Base-by-base conservation (phyloP, 1,140 invertebrate genomes). In the Odontomachus brunneus region DNA sequence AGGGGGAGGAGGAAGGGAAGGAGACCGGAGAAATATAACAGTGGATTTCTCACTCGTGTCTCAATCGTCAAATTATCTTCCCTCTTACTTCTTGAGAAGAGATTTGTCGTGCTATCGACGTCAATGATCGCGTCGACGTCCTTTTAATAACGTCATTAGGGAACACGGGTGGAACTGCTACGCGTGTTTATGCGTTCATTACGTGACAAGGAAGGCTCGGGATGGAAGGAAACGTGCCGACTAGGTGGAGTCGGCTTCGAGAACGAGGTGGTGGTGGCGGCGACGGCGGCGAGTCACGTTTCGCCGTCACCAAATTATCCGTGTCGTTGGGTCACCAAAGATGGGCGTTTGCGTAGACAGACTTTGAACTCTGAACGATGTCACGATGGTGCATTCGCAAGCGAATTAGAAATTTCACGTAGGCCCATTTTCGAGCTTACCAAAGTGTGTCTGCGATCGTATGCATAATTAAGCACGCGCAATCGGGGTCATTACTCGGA, bases 141-240 rank as follows among this genome's bases (percentile, higher is more conserved):
- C 49, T n/a, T 89, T 89, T 82, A 78, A 83, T 7, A 82, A 80
- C 44, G 38, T 89, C 72, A 84, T 87, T 83, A 84, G 74, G 76
- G 53, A 84, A 85, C 85, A 74, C 82, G 81, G 71, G 75, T 84
- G 82, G 82, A 89, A 89, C 89, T 87, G 89, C 89, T 90, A 89
- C 85, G 24, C 11, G 80, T 57, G 69, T 87, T 71, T 75, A 82
- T 76, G 63, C 53, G 33, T 49, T 33, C 51, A 48, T 65, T 82
- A 74, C 67, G 66, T 62, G 72, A 87, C 81, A 74, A 80, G 73
- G 67, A 87, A 69, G 67, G 33, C 60, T 83, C 19, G 44, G 15
- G 55, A 67, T 72, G 62, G 49, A 73, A 71, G 14, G 55, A 53
- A 57, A 29, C 17, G 3, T 2, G 9, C 7, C 5, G 4, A 12